Evolutionary conservation across 2,113 vertebrate genomes (phyloP).

Genomic region (Boulengeromyrus knoepffleri): DNA sequence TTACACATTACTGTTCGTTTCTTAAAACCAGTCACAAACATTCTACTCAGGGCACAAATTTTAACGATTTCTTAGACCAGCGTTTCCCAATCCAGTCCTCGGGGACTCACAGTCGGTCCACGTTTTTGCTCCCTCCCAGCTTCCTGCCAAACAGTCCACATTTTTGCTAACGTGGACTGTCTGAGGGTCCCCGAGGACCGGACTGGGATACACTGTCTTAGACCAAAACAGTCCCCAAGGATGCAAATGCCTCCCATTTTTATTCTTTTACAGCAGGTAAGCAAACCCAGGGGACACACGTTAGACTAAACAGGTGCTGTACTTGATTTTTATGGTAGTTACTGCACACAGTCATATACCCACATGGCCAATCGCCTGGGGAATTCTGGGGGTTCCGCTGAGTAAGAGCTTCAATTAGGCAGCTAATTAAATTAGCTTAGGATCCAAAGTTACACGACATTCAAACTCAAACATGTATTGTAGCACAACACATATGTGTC

Average conservation of each 20-base stretch:
- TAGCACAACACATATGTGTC: neutral
- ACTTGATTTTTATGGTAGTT: neutral
- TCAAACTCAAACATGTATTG: neutral
- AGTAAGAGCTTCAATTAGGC: neutral
- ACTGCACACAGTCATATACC: neutral
- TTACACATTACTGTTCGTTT: neutral
- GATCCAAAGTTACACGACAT: neutral
- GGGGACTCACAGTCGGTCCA: too few species aligned
- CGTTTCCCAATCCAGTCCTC: too few species aligned
- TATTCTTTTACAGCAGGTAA: neutral
- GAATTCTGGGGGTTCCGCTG: neutral
- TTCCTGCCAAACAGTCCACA: too few species aligned
- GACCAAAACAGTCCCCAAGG: neutral
- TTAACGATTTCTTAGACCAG: neutral
- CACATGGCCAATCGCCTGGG: neutral
- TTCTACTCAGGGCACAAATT: neutral
- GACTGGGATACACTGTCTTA: neutral
- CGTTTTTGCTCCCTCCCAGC: too few species aligned
- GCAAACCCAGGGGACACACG: neutral
- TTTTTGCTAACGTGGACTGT: too few species aligned
- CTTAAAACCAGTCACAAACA: neutral
- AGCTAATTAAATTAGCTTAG: neutral
- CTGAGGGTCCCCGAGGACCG: too few species aligned
- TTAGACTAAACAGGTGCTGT: neutral
- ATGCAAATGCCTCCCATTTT: neutral